These are phyloP conservation scores for Mionectes macconnelli DNA, from an alignment of 2,113 vertebrate species.

Conservation along the genomic window DNA sequence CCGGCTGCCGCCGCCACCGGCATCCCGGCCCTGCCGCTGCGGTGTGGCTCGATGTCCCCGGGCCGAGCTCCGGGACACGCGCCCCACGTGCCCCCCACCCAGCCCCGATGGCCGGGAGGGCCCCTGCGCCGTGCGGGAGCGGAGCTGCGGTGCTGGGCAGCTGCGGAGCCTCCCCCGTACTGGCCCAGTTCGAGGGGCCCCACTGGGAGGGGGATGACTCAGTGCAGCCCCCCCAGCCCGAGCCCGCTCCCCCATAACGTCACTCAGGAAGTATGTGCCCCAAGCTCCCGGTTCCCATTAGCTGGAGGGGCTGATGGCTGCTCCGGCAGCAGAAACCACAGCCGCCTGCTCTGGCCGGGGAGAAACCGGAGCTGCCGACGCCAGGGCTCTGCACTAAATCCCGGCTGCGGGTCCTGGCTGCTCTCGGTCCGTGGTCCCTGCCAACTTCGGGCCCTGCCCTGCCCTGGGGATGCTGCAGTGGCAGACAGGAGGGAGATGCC, in stretches of 20 bases:
- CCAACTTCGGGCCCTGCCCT: background rate
- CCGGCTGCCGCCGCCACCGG: background rate
- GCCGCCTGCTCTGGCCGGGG: background rate
- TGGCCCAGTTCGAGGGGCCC: constrained; percentile 26
- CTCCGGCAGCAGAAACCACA: background rate
- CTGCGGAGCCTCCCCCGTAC: background rate
- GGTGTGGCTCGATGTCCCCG: background rate
- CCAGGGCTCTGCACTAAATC: background rate
- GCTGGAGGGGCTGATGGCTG: background rate
- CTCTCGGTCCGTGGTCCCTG: background rate
- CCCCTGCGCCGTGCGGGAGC: background rate
- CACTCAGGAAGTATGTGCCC: constrained; percentile 51
- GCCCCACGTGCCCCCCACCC: background rate
- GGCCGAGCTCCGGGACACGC: background rate
- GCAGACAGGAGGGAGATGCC: background rate
- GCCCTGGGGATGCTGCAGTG: background rate
- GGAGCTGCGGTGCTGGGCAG: background rate
- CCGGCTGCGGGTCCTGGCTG: background rate
- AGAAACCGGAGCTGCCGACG: background rate
- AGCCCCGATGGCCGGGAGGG: rapidly evolving
- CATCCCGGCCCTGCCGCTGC: background rate
- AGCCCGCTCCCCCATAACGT: constrained; percentile 20
- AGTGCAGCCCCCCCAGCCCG: background rate
- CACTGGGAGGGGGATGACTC: constrained; percentile 20
- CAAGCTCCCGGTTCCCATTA: background rate